These are phyloP conservation scores for Atethmia centrago DNA, from an alignment of 2,888 invertebrate genomes.

Conservation along the genomic window DNA sequence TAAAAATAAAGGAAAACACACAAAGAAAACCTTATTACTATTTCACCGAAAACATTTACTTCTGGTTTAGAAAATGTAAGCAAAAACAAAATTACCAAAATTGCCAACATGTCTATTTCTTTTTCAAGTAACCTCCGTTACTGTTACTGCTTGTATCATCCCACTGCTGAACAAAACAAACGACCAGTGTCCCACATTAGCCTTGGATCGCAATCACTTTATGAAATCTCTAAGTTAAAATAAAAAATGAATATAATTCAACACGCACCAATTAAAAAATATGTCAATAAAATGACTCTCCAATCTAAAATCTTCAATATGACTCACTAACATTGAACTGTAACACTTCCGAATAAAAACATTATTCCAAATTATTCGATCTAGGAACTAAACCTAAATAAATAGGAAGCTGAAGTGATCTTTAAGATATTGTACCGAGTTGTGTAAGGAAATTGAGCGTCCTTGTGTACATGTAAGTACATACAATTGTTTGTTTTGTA, in stretches of 20 bases:
- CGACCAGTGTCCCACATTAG: background rate
- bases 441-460: conserved; percentile 45
- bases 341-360: conserved; percentile 46
- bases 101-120: background rate
- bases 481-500: background rate
- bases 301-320: background rate
- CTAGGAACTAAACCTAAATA: conserved; percentile 36
- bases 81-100: background rate
- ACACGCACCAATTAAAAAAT: background rate
- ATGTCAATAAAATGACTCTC: background rate
- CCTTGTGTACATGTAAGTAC: conserved; percentile 23
- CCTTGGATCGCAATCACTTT: background rate
- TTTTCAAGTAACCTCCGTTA: background rate
- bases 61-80: background rate
- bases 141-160: background rate
- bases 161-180: background rate
- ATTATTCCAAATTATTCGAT: conserved; percentile 23
- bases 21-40: background rate
- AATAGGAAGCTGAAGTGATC: conserved; percentile 48
- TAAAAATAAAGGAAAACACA: background rate
- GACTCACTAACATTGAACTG: conserved; percentile 27
- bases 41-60: no score
- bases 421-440: conserved; percentile 41
- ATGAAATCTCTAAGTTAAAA: background rate
- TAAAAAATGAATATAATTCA: background rate